These are phyloP conservation scores for Heteropelma amictum DNA, from an alignment of 2,888 invertebrate genomes.

Conservation along the genomic window DNA sequence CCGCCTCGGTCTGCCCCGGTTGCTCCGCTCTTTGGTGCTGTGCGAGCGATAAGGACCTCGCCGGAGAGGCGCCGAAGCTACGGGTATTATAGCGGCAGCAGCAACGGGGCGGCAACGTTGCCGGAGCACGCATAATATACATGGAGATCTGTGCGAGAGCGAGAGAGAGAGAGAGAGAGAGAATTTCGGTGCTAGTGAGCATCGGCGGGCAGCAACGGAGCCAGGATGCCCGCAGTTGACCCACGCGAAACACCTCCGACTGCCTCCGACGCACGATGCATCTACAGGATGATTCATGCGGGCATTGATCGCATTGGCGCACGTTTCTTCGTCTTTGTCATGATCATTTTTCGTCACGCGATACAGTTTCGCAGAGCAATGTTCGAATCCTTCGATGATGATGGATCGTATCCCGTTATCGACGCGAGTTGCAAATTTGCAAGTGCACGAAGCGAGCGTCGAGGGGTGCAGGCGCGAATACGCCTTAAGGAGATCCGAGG, in stretches of 20 bases:
- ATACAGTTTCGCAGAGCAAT: no score
- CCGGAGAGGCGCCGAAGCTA: slow-evolving; percentile 35
- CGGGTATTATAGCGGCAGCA: slow-evolving; percentile 11
- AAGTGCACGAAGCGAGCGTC: not conserved
- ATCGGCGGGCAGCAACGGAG: slow-evolving; percentile 32
- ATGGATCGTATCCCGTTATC: no score
- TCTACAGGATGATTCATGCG: slow-evolving; percentile 18
- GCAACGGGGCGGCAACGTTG: slow-evolving; percentile 55
- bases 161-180: slow-evolving; percentile 32
- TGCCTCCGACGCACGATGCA: slow-evolving; percentile 3
- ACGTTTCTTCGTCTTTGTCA: no score
- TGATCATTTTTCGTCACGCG: no score
- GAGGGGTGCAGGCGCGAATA: no score
- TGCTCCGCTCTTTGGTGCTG: slow-evolving; percentile 46
- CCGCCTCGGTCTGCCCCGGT: slow-evolving; percentile 36
- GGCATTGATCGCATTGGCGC: not conserved
- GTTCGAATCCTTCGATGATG: no score
- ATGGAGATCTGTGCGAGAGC: slow-evolving; percentile 5
- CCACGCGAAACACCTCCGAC: slow-evolving; percentile 30
- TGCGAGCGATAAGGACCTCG: slow-evolving; percentile 60
- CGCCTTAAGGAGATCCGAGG: no score
- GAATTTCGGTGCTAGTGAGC: slow-evolving; percentile 48
- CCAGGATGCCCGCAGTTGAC: slow-evolving; percentile 43
- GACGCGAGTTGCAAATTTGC: no score
- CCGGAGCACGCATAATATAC: slow-evolving; percentile 49